Base-by-base conservation (phyloP, 2,888 invertebrate species). In the Frankliniella intonsa region DNA sequence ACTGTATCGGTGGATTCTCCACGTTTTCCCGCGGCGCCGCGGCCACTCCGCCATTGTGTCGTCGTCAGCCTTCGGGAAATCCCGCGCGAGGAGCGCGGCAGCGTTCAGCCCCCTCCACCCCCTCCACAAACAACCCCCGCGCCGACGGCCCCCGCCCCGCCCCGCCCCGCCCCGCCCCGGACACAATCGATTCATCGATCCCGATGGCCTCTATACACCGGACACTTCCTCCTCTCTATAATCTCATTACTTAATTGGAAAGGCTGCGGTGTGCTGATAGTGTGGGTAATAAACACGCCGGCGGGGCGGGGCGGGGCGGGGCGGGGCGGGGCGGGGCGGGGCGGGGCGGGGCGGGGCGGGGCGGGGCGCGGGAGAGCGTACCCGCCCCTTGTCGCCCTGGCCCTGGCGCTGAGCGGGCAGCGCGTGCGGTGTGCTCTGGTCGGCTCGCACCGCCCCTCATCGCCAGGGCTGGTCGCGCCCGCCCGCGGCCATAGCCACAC, bases 161-260 rank as follows among this genome's bases (percentile, higher is more conserved):
- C 17, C 2, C 55, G 14, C 55, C 55, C 9, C 55, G 55, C 55
- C 55, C 17, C 14, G 55, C 55, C 55, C 55, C 55, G 5, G 55
- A 19, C 2, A 38, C 38, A 55, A 55, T 55, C 55, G 55, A 55
- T 55, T 19, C 11, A 14, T 19, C 55, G 38, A 38, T 38, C 38
- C 3, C 5, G 38, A 38, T 38, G 38, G 38, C 38, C 38, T 38
- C 38, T 38, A 38, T 5, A 38, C 38, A 38, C 38, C 38, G 38
- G 38, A 38, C 38, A 38, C 38, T 38, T 62, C 62, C 62, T 62
- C 62, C 14, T 17, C 19, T 0, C 62, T 62, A 62, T 62, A n/a
- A 62, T 62, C 62, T 62, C 62, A 62, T 62, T 62, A 62, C 62
- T 62, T 62, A 62, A 62, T 62, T 62, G 62, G 62, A 62, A 62